Conservation (phyloP, 2,888 invertebrate species). For the Hirtodrosophila alboralis region DNA sequence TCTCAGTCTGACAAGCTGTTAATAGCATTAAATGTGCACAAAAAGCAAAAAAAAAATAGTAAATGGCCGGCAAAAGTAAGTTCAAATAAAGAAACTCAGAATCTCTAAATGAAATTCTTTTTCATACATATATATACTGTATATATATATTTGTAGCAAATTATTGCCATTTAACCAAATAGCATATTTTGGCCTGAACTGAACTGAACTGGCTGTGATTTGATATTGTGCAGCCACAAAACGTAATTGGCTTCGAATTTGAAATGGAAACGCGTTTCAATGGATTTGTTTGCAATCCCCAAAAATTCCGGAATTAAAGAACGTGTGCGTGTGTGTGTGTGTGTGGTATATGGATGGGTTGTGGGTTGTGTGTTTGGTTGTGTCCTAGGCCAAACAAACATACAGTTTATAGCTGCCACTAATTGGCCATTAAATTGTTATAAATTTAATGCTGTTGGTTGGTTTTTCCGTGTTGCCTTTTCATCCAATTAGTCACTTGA, state of each 20-base stretch:
- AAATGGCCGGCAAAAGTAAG: slow-evolving; percentile 2
- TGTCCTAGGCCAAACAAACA: slow-evolving; percentile 39
- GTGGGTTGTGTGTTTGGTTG: slow-evolving; percentile 16
- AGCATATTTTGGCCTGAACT: slow-evolving; percentile 14
- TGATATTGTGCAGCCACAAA: slow-evolving; percentile 47
- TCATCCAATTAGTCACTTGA: slow-evolving; percentile 53
- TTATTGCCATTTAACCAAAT: slow-evolving; percentile 39
- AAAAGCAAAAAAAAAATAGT: slow-evolving; percentile 19
- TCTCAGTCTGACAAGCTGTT: slow-evolving; percentile 50
- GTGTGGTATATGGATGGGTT: slow-evolving; percentile 10
- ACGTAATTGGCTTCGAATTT: slow-evolving; percentile 48
- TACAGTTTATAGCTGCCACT: slow-evolving; percentile 67
- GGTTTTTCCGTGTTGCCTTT: slow-evolving; percentile 63
- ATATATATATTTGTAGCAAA: slow-evolving; percentile 17
- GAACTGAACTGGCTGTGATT: slow-evolving; percentile 21
- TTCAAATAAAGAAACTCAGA: slow-evolving; percentile 8
- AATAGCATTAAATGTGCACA: slow-evolving; percentile 58
- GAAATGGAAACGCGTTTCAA: slow-evolving; percentile 42
- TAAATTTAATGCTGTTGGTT: slow-evolving; percentile 68
- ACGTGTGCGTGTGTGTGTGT: too few species aligned
- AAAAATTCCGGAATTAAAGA: slow-evolving; percentile 1
- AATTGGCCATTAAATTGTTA: slow-evolving; percentile 78
- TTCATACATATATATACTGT: slow-evolving; percentile 5
- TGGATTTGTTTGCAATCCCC: slow-evolving; percentile 36
- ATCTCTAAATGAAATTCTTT: slow-evolving; percentile 17